Evolutionary conservation across 2,888 invertebrate species (phyloP), one percentile per base, ranked within the genome.

Genomic region (Lypha dubia): DNA sequence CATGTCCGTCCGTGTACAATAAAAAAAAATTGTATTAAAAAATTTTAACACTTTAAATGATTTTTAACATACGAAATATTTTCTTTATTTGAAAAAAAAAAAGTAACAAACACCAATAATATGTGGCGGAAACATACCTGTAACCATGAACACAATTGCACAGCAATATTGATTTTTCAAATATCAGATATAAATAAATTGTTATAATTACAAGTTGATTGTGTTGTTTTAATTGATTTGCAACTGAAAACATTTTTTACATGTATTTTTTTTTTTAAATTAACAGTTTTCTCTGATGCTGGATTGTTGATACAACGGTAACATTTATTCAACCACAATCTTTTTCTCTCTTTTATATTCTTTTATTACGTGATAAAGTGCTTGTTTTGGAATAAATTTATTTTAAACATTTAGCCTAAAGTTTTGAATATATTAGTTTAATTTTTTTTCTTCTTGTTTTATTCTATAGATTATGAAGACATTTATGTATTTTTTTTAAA

Each of bases 111-210:
- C n/a, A 11, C 62, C 41, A 32, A 46, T 24, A 38, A 20, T 70
- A 70, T 35, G 6, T 63, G 38, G 60, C 56, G 56, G 38, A 41
- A 79, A 73, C 70, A 17, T 89, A 91, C 90, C 90, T 91, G 87
- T 89, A 91, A 86, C 90, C 91, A 87, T 91, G 91, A 90, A 91
- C 89, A 89, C 90, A 90, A 88, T 90, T 87, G 87, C 91, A 90
- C 86, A 86, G 88, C 87, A 89, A 88, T 88, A 90, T 90, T 89
- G 91, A 90, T 89, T 89, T 91, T 89, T 90, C 89, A 87, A 91
- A 86, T 87, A 82, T 58, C 62, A 90, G 77, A 83, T 88, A 89
- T 86, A 90, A 83, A 84, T 89, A 88, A 68, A 90, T 87, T 81
- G 87, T 88, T 71, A 88, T 60, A 86, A 88, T 87, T 84, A 90